Evolutionary conservation across 2,113 vertebrate species (phyloP).

Genomic region (Diphyllodes magnificus): DNA sequence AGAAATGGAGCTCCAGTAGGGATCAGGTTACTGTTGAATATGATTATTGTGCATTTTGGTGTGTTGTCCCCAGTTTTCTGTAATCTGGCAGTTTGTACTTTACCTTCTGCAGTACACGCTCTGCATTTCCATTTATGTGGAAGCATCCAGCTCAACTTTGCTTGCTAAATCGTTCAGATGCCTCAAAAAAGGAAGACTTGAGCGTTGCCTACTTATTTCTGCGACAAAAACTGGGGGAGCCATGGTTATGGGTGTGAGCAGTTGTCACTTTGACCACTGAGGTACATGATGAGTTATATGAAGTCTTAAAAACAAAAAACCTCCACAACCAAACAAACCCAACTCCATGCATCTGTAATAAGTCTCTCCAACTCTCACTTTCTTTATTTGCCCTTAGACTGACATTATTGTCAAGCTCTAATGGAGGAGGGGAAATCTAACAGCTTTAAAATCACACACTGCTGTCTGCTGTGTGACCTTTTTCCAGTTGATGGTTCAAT

Average conservation of each 20-base stretch:
- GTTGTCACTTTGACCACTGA: neutral
- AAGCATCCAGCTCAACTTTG: neutral
- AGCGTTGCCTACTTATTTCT: neutral
- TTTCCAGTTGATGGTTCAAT: constrained; percentile 62
- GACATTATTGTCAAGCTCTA: constrained; percentile 60
- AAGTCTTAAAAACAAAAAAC: neutral
- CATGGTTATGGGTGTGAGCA: neutral
- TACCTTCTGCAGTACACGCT: accelerated
- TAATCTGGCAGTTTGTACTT: neutral
- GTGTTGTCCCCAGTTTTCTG: neutral
- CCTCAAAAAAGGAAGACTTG: neutral
- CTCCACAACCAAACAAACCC: neutral
- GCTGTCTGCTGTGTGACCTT: constrained; percentile 55
- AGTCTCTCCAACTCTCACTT: constrained; percentile 44
- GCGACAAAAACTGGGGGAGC: neutral
- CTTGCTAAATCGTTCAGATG: neutral
- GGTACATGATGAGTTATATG: neutral
- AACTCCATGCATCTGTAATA: constrained; percentile 10
- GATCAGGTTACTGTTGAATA: neutral
- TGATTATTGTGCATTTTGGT: neutral
- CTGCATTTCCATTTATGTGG: neutral
- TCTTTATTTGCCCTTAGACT: constrained; percentile 68
- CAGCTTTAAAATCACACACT: constrained; percentile 46
- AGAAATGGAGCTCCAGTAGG: neutral
- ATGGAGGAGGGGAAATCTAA: constrained; percentile 64